phyloP scores from a whole-genome alignment of 1,140 invertebrate genomes.

The Venturia canescens region DNA sequence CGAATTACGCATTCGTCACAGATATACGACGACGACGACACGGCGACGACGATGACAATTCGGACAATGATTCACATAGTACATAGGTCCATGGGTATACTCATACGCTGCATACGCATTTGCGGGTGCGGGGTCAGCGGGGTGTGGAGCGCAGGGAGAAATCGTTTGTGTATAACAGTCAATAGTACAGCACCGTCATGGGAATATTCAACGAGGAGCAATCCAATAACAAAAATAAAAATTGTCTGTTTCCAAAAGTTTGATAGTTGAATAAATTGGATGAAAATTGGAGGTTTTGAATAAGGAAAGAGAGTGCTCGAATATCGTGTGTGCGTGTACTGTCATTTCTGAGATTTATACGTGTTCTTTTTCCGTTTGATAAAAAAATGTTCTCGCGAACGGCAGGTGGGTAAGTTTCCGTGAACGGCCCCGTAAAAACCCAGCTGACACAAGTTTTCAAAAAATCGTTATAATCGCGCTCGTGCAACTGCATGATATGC shows the following conservation, averaged over 20 bases:
- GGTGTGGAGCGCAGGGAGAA: too few species aligned
- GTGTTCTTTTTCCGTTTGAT: neutral
- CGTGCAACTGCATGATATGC: neutral
- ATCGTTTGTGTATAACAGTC: too few species aligned
- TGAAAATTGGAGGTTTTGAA: neutral
- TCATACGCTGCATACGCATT: too few species aligned
- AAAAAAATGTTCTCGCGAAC: slow-evolving; percentile 30
- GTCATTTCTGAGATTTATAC: neutral
- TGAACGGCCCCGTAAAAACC: neutral
- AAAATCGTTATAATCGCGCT: neutral
- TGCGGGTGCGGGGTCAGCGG: too few species aligned
- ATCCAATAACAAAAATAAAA: neutral
- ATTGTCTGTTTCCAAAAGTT: neutral
- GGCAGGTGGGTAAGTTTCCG: slow-evolving; percentile 22
- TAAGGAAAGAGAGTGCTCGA: neutral
- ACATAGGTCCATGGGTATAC: too few species aligned
- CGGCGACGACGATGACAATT: too few species aligned
- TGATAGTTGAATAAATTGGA: neutral
- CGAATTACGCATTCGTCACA: too few species aligned
- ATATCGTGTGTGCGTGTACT: neutral
- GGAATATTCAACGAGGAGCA: too few species aligned
- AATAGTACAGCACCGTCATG: too few species aligned
- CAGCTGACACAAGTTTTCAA: slow-evolving; percentile 21
- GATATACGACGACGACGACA: too few species aligned
- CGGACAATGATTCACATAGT: too few species aligned